These are phyloP conservation scores for Cranoglanis bouderius DNA, from an alignment of 2,113 vertebrate species.

Conservation along the genomic window DNA sequence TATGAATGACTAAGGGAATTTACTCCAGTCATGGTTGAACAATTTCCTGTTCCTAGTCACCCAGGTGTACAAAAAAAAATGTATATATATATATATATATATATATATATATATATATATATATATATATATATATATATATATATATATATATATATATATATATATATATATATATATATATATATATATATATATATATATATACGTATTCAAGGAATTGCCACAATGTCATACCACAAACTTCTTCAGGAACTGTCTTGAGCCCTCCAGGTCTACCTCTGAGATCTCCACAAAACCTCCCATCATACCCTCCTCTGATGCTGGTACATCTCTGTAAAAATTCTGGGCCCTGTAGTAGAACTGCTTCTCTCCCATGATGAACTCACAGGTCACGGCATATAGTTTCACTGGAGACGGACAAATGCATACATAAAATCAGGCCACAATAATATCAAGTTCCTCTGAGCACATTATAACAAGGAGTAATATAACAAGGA, in stretches of 20 bases:
- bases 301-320: slow-evolving; percentile 97
- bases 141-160: no score
- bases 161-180: no score
- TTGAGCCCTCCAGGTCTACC: slow-evolving; percentile 85
- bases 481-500: neutral
- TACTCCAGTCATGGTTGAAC: no score
- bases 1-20: no score
- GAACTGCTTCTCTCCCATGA: slow-evolving; percentile 94
- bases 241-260: slow-evolving; percentile 88
- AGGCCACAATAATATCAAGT: neutral
- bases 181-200: no score
- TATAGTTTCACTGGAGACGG: slow-evolving; percentile 88
- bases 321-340: slow-evolving; percentile 88
- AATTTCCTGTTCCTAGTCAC: no score
- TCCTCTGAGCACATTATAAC: neutral
- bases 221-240: slow-evolving; percentile 74
- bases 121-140: no score
- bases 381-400: slow-evolving; percentile 91
- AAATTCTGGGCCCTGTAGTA: slow-evolving; percentile 91
- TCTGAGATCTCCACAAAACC: slow-evolving; percentile 88
- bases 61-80: no score
- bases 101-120: no score
- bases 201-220: no score
- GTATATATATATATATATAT: neutral
- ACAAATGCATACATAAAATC: slow-evolving; percentile 28